phyloP scores from a whole-genome alignment of 2,797 vertebrate genomes.

The Poecilia gillii region DNA sequence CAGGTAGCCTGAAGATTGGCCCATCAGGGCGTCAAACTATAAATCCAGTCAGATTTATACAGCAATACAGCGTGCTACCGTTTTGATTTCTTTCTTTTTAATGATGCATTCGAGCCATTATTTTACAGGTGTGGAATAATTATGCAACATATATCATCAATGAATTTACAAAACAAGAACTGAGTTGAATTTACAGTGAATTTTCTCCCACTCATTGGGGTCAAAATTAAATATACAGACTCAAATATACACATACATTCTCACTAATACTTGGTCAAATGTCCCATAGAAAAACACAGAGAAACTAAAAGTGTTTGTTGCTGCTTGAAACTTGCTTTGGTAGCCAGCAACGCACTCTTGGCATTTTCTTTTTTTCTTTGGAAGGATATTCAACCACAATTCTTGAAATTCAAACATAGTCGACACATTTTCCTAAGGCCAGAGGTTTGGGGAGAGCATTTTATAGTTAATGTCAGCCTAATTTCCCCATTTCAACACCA shows the following conservation, averaged over 20 bases:
- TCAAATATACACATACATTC: background rate
- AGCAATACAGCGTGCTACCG: background rate
- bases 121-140: background rate
- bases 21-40: slow-evolving; percentile 9
- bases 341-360: background rate
- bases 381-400: background rate
- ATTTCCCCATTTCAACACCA: background rate
- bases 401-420: background rate
- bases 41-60: background rate
- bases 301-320: background rate
- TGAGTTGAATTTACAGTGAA: background rate
- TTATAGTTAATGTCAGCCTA: background rate
- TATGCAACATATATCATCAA: background rate
- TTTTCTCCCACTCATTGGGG: background rate
- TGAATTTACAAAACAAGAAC: background rate
- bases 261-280: background rate
- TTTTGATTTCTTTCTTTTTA: background rate
- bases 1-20: slow-evolving; percentile 16
- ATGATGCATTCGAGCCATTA: background rate
- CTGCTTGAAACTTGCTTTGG: background rate
- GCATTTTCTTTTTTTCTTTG: background rate
- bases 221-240: background rate
- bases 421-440: background rate
- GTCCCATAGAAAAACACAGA: background rate
- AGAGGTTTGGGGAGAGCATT: background rate